Conservation (phyloP, 2,113 vertebrate species). For the Psammodynastes pulverulentus region DNA sequence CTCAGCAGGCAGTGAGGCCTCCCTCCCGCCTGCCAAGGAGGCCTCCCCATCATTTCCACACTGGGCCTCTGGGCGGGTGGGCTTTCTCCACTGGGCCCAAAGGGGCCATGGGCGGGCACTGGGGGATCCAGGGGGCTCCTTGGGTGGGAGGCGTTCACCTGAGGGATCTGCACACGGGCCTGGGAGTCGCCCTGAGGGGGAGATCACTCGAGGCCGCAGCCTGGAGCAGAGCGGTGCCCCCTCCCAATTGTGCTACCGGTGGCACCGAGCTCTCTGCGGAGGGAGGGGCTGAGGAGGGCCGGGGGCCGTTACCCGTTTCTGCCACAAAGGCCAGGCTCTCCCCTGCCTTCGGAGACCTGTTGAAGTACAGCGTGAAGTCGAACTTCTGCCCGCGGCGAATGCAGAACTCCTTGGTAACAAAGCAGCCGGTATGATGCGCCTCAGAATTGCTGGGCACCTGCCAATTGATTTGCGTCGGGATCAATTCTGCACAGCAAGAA, state of each 20-base stretch:
- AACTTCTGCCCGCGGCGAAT: conserved; percentile 70
- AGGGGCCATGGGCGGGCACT: not conserved
- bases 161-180: not conserved
- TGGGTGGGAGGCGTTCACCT: not conserved
- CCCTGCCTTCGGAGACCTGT: conserved; percentile 33
- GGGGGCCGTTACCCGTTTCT: conserved; percentile 67
- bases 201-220: not conserved
- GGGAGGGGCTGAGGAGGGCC: not conserved
- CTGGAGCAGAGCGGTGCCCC: not conserved
- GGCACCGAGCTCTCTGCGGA: not conserved
- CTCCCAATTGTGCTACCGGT: not conserved
- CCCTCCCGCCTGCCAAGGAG: not conserved
- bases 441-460: conserved; percentile 53
- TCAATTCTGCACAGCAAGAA: conserved; percentile 46
- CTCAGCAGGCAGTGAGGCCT: not conserved
- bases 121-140: not conserved
- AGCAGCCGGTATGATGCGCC: conserved; percentile 67
- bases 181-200: not conserved
- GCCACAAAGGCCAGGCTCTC: conserved; percentile 66
- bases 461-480: conserved; percentile 66
- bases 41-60: not conserved
- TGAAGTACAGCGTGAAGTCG: conserved; percentile 61
- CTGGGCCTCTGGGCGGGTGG: not conserved
- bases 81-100: not conserved
- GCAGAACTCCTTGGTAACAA: conserved; percentile 50